Percentiles rank a stretch among this genome's conserved stretches.
Conservation (phyloP, 2,113 vertebrate species). For the Amia ocellicauda region DNA sequence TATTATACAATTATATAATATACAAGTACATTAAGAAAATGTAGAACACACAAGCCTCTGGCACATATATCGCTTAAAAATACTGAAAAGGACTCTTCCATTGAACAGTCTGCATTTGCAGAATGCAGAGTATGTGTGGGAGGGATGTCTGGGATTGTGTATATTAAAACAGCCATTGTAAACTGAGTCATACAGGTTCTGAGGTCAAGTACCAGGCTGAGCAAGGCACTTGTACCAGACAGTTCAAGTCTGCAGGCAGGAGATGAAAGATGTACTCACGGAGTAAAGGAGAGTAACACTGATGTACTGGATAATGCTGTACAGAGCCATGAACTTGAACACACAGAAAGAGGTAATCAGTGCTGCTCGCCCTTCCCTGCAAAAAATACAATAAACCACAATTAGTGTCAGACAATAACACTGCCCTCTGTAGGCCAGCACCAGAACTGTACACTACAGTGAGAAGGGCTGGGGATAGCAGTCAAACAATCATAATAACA, state of each 20-base stretch:
- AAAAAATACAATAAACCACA: conserved; percentile 33
- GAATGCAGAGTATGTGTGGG: not conserved
- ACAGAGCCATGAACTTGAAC: conserved; percentile 98
- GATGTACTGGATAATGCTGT: conserved; percentile 98
- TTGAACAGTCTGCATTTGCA: too few species aligned
- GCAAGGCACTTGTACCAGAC: not conserved
- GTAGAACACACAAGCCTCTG: too few species aligned
- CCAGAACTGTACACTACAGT: too few species aligned
- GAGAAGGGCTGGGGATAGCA: too few species aligned
- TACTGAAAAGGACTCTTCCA: too few species aligned
- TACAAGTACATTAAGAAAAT: too few species aligned
- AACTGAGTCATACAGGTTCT: not conserved
- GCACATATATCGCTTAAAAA: too few species aligned
- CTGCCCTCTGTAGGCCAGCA: not conserved
- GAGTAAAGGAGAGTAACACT: conserved; percentile 94
- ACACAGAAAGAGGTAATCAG: conserved; percentile 97
- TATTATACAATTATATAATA: too few species aligned
- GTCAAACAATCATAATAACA: too few species aligned
- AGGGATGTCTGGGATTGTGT: too few species aligned
- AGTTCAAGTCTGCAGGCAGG: not conserved
- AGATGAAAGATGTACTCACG: conserved; percentile 61
- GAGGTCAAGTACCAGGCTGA: not conserved
- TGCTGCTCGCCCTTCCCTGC: conserved; percentile 95
- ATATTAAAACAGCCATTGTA: not conserved
- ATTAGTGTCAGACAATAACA: not conserved